A percentile compares a stretch with the other conserved stretches of the same genome.
Evolutionary conservation across 2,113 vertebrate genomes (phyloP).

Genomic region (Periophthalmodon schlosseri): DNA sequence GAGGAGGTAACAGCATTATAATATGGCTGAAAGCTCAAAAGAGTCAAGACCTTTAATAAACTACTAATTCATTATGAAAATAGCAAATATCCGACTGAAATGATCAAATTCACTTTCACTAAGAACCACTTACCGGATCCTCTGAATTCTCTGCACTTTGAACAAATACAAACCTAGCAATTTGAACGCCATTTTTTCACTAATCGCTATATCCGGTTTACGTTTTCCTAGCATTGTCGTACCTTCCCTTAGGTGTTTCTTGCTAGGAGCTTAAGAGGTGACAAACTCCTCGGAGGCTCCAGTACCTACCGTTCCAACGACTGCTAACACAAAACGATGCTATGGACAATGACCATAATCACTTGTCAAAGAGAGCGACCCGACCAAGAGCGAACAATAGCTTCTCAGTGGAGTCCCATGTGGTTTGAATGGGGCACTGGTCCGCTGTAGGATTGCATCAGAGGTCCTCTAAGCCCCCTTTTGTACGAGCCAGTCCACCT

Average conservation of each 20-base stretch:
- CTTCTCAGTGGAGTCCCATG: slow-evolving; percentile 43
- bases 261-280: slow-evolving; percentile 2
- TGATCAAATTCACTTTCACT: not conserved
- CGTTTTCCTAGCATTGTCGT: not conserved
- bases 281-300: not conserved
- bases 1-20: too few relatives aligned
- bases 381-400: slow-evolving; percentile 52
- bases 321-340: slow-evolving; percentile 12
- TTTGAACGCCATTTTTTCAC: too few relatives aligned
- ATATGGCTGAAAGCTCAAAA: too few relatives aligned
- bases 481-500: slow-evolving; percentile 52
- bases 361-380: slow-evolving; percentile 44
- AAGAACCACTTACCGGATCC: not conserved
- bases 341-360: slow-evolving; percentile 40
- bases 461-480: slow-evolving; percentile 57
- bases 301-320: slow-evolving; percentile 37
- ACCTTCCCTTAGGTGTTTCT: not conserved
- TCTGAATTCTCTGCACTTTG: not conserved
- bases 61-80: too few relatives aligned
- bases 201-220: not conserved
- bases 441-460: slow-evolving; percentile 52
- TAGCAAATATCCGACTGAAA: not conserved
- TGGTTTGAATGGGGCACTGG: slow-evolving; percentile 42
- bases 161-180: not conserved
- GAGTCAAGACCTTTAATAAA: too few relatives aligned